Base-by-base conservation (phyloP, 2,113 vertebrate genomes). In the Dromiciops gliroides region DNA sequence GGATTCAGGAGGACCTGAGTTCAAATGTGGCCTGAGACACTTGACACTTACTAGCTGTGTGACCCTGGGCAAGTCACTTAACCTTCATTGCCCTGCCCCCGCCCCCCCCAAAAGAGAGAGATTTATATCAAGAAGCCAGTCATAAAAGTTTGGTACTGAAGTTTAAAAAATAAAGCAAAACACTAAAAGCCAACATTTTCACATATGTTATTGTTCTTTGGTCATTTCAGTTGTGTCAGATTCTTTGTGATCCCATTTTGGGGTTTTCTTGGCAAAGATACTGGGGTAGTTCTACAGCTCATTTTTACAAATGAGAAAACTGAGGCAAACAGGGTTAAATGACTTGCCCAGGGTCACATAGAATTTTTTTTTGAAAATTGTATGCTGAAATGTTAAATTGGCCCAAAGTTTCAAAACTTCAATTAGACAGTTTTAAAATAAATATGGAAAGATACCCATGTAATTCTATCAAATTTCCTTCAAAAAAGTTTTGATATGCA, bases 361-460 rank as follows among this genome's bases (percentile, higher is more conserved):
- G 31, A n/a, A n/a, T n/a, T n/a, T n/a, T n/a, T n/a, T n/a, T 94
- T 83, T 52, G 37, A 92, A 83, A 95, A 97, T 88, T 94, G 92
- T 90, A 31, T 51, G 56, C 28, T 94, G 90, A 60, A 75, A 22
- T 37, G 93, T 19, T 19, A 83, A 83, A 44, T 19, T 83, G 67
- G 5, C 37, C n/a, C 3, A 2, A n/a, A 83, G 47, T 89, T 96
- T 93, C 89, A 24, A 83, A 53, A 90, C 25, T 91, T 44, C 23
- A 90, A 31, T 67, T 50, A 83, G 95, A 50, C 12, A 28, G 92
- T 90, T 95, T 56, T 6, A 53, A 90, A 60, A 23, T 53, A 90
- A 96, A 92, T 92, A 50, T 7, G 26, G n/a, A 56, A 92, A 91
- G 26, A 93, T 92, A 93, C 25, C 47, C 31, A 52, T 50, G 10